Evolutionary conservation across 1,140 invertebrate genomes (phyloP), one percentile per base, ranked within the genome.

Genomic region (Drosophila kanapiae): DNA sequence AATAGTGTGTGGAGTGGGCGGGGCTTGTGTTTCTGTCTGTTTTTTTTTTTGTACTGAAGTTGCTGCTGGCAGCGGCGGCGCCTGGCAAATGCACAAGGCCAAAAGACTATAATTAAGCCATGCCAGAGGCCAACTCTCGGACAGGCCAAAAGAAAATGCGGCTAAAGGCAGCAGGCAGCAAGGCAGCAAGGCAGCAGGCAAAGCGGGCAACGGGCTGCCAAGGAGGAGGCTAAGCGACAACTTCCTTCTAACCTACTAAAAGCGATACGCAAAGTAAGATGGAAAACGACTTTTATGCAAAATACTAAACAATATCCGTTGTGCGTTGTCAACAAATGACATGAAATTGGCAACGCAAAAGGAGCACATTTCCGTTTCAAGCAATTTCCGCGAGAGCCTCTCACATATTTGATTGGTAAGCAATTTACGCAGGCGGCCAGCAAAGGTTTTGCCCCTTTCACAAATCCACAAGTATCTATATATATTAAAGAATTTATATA

Each of bases 61-160:
- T 37, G 72, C 63, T 70, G 80, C 54, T 64, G 78, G 78, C 60
- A 48, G 61, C 58, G 67, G 74, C 82, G 86, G 86, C 81, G 81
- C 81, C 84, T 84, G 81, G 64, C 86, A 76, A 72, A 69, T 78
- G 86, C 85, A 81, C 54, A 80, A 62, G 82, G 63, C 75, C 77
- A 80, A 84, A 91, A 82, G 82, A 91, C 90, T 91, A 91, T 90
- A 91, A 91, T 88, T 90, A 88, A 88, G 85, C 72, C 65, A 70
- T 68, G 80, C 84, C 84, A 78, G 64, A 80, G 84, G 84, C 79
- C 79, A 82, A 63, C 42, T 45, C 60, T 75, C 33, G 58, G 70
- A 47, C 77, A 56, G 45, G 57, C 60, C 40, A 37, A 31, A 23
- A 23, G 53, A 38, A 62, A 57, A 62, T 53, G 62, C 37, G 51